Evolutionary conservation across 2,888 invertebrate genomes (phyloP).

Genomic region (Andrena chrysosceles): DNA sequence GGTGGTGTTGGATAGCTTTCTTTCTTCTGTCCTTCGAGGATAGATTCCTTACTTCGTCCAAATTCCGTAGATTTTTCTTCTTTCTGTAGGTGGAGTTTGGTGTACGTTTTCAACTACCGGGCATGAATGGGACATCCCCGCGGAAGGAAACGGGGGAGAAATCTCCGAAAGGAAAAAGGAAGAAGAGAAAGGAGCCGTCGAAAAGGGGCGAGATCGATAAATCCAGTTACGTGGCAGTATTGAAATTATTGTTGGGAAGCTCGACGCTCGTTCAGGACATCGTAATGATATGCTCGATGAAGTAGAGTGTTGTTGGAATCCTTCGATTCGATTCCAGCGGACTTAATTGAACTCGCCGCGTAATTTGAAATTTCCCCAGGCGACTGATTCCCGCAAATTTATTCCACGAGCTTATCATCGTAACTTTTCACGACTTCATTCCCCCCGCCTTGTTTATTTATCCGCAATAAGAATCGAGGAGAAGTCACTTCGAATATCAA

Average conservation of each 20-base stretch:
- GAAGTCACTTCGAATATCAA: neutral
- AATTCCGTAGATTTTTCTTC: no score
- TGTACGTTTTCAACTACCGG: slow-evolving; percentile 28
- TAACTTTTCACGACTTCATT: neutral
- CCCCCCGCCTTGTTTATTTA: neutral
- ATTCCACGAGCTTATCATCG: neutral
- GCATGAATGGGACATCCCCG: neutral
- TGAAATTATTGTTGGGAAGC: slow-evolving; percentile 36
- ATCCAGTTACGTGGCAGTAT: slow-evolving; percentile 36
- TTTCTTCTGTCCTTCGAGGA: no score
- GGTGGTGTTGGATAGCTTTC: no score
- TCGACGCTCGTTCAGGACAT: slow-evolving; percentile 18
- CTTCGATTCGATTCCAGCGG: neutral
- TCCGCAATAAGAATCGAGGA: neutral
- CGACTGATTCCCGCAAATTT: neutral
- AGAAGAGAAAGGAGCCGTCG: neutral
- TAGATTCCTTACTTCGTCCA: no score
- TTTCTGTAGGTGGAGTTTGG: slow-evolving; percentile 39
- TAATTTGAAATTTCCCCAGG: neutral
- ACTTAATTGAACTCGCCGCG: slow-evolving; percentile 13
- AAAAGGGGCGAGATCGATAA: neutral
- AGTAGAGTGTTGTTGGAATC: neutral
- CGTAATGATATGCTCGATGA: slow-evolving; percentile 37
- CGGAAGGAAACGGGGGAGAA: neutral
- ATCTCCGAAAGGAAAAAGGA: neutral